Percentiles rank a stretch among this genome's conserved stretches.
Evolutionary conservation across 2,113 vertebrate genomes (phyloP).

Genomic region (Mugil cephalus): DNA sequence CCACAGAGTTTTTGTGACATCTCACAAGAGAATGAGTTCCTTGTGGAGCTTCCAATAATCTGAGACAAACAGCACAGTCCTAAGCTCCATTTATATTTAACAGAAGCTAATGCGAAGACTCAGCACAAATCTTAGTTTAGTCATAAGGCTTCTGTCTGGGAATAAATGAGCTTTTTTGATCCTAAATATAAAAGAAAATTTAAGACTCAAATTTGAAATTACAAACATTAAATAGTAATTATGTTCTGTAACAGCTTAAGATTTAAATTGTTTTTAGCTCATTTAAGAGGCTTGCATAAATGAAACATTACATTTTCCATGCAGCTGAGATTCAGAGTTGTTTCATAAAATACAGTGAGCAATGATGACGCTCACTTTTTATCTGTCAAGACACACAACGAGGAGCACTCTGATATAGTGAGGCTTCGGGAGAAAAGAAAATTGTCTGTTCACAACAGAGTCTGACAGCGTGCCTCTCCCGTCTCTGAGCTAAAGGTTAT

Average conservation of each 20-base stretch:
- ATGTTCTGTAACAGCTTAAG: conserved; percentile 41
- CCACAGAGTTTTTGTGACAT: background rate
- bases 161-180: conserved; percentile 50
- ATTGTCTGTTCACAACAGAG: conserved; percentile 36
- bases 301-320: conserved; percentile 29
- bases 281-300: conserved; percentile 29
- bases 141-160: conserved; percentile 13
- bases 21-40: background rate
- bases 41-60: conserved; percentile 8
- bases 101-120: conserved; percentile 24
- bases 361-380: conserved; percentile 41
- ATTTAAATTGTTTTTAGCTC: conserved; percentile 23
- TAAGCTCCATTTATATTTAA: conserved; percentile 28
- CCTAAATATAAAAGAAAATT: conserved; percentile 49
- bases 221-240: conserved; percentile 50
- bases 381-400: conserved; percentile 45
- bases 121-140: conserved; percentile 39
- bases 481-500: conserved; percentile 48
- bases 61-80: conserved; percentile 1
- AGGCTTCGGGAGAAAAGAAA: conserved; percentile 38
- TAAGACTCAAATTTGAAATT: conserved; percentile 48
- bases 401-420: conserved; percentile 11
- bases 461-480: conserved; percentile 42
- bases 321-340: conserved; percentile 26
- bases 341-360: conserved; percentile 40